These are phyloP conservation scores for Fukomys damarensis DNA, from an alignment of 2,113 vertebrate genomes.

Conservation along the genomic window DNA sequence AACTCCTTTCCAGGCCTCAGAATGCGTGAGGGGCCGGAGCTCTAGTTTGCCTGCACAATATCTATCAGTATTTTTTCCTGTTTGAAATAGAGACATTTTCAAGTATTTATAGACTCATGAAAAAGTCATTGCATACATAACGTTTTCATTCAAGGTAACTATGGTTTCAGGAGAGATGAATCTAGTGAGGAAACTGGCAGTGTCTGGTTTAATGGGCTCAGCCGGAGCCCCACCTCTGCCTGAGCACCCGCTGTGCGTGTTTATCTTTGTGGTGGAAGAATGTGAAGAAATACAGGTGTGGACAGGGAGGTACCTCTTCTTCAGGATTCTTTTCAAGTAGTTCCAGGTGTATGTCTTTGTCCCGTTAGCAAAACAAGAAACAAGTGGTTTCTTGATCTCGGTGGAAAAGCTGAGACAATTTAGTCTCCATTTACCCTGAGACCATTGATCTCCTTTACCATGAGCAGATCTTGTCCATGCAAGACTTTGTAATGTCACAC, in stretches of 20 bases:
- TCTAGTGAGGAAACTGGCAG: not conserved
- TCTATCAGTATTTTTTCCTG: not conserved
- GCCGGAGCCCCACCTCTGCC: not conserved
- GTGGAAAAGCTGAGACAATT: not conserved
- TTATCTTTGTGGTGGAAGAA: not conserved
- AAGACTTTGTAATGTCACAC: fast-evolving
- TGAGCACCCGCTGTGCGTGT: not conserved
- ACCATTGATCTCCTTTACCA: not conserved
- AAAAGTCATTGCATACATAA: not conserved
- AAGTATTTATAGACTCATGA: not conserved
- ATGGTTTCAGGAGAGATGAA: not conserved
- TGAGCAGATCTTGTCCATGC: fast-evolving
- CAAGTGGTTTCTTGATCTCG: not conserved
- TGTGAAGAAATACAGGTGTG: not conserved
- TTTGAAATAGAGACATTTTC: not conserved
- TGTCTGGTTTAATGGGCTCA: not conserved
- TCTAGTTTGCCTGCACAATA: not conserved
- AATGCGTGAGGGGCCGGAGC: not conserved
- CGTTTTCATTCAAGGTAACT: not conserved
- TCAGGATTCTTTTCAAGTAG: not conserved
- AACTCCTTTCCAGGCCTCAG: not conserved
- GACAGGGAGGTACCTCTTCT: not conserved
- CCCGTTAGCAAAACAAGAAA: not conserved
- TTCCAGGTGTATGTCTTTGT: not conserved
- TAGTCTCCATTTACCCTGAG: not conserved